Conservation (phyloP, 2,888 invertebrate species). For the Monopis laevigella region DNA sequence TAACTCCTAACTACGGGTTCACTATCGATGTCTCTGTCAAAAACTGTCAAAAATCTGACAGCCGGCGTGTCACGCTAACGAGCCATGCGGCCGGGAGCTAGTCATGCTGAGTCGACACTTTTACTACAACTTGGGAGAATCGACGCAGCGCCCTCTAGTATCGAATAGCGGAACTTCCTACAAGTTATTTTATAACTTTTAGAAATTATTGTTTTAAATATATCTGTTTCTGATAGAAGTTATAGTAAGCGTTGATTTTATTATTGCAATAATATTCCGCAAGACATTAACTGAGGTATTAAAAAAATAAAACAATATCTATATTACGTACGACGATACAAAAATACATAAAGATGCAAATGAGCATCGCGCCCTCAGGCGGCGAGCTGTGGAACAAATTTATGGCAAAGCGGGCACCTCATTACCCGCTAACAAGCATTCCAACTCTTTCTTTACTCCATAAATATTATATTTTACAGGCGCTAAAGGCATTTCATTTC, state of each 20-base stretch:
- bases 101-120: slow-evolving; percentile 44
- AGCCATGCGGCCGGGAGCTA: slow-evolving; percentile 41
- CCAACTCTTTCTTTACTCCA: slow-evolving; percentile 54
- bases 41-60: slow-evolving; percentile 64
- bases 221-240: no score
- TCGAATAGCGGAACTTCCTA: slow-evolving; percentile 32
- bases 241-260: no score
- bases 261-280: no score
- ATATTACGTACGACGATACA: slow-evolving; percentile 22
- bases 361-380: slow-evolving; percentile 48
- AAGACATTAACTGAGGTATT: no score
- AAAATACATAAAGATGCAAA: slow-evolving; percentile 58
- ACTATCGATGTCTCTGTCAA: slow-evolving; percentile 66
- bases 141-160: slow-evolving; percentile 42
- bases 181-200: no score
- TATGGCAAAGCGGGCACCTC: slow-evolving; percentile 58
- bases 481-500: slow-evolving; percentile 27
- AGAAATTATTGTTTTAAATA: no score
- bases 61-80: slow-evolving; percentile 61
- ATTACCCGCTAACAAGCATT: slow-evolving; percentile 62
- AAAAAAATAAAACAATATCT: no score
- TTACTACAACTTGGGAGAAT: slow-evolving; percentile 12
- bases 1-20: slow-evolving; percentile 53
- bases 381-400: slow-evolving; percentile 45
- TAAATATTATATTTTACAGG: slow-evolving; percentile 66